Conservation (phyloP, 2,113 vertebrate genomes). For the Siniperca knerii region DNA sequence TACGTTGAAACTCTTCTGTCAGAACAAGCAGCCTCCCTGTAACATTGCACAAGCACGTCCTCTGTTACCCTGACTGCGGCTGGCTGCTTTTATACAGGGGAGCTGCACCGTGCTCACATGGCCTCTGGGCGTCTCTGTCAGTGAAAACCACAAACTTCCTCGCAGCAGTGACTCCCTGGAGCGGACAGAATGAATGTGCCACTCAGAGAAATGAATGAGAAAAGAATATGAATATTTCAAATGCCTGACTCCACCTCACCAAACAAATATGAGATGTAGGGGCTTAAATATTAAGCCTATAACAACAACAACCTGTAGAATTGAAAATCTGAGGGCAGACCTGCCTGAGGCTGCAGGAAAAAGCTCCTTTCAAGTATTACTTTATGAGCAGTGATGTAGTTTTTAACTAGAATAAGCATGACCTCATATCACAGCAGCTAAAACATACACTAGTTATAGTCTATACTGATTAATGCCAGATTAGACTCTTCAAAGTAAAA, state of each 20-base stretch:
- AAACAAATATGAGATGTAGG: background rate
- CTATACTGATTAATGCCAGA: background rate
- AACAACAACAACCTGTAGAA: background rate
- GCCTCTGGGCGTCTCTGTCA: conserved; percentile 69
- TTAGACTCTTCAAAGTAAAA: background rate
- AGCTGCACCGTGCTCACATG: conserved; percentile 39
- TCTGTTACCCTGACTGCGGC: background rate
- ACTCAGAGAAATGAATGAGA: background rate
- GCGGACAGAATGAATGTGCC: background rate
- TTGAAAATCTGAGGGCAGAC: background rate
- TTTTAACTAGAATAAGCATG: conserved; percentile 3
- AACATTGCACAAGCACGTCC: conserved; percentile 40
- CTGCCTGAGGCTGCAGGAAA: background rate
- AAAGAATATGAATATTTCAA: conserved; percentile 32
- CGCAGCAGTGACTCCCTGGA: background rate
- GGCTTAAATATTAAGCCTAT: conserved; percentile 1
- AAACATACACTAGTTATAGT: background rate
- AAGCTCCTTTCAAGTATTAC: background rate
- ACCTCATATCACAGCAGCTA: conserved; percentile 9
- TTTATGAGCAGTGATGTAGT: background rate
- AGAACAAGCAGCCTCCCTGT: conserved; percentile 34
- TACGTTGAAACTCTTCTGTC: background rate
- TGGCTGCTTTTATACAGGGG: conserved; percentile 63
- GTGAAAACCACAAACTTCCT: conserved; percentile 18
- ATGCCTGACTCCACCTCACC: conserved; percentile 1